Base-by-base conservation (phyloP, 1,140 invertebrate genomes). In the Dendrolimus kikuchii region DNA sequence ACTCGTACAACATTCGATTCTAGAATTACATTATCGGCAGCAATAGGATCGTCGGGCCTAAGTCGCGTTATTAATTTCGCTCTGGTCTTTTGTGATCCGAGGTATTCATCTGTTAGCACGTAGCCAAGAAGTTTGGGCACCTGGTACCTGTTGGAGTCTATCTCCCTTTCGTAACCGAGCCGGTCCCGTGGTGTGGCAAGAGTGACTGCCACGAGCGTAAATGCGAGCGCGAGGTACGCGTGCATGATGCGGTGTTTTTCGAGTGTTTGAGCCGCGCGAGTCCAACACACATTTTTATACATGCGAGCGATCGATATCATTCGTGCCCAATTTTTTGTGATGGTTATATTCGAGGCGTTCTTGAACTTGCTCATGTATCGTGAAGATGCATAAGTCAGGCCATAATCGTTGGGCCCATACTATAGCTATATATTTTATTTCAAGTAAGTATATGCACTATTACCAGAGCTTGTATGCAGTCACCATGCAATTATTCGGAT, bases 271-370 rank as follows among this genome's bases (percentile, higher is more conserved):
- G 76, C 64, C 77, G 77, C 79, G 82, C 79, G 74, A 68, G 68
- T 66, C 60, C 65, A 62, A 60, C 68, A 71, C 77, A 83, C 76
- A 74, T 77, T 80, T 81, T 85, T 80, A 82, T 80, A 80, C 80
- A 81, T 78, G 68, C 73, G 64, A 71, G 62, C 69, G 74, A 81
- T 82, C 79, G 73, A 79, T 73, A 80, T 64, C 66, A 78, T 74
- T 73, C 76, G 76, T 77, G 80, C 79, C 79, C 71, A 83, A 83
- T 80, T 82, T 81, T 82, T 80, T 81, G 66, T 77, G 61, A 68
- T 73, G 56, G 59, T 57, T 58, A 62, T 60, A 66, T 58, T 46
- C 55, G 62, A 64, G 61, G 49, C 61, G 74, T 57, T 74, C 72
- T 79, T 81, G 78, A 81, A 81, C 78, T 79, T 81, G 74, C 61